phyloP scores from a whole-genome alignment of 2,888 invertebrate species.

The Pseudoips prasinana region DNA sequence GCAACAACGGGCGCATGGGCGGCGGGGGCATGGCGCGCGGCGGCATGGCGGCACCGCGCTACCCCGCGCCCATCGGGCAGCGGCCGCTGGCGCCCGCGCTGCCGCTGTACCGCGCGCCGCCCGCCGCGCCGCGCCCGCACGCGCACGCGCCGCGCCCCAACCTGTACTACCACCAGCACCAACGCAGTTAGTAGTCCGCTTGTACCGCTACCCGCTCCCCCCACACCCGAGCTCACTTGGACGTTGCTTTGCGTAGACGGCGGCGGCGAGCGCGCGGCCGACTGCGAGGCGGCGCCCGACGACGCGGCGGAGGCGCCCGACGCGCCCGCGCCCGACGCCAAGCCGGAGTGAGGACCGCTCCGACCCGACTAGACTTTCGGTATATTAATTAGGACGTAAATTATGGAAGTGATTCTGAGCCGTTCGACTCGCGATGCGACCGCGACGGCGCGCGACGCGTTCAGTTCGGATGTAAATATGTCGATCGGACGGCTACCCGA shows the following conservation, averaged over 20 bases:
- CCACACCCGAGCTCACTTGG: constrained; percentile 20
- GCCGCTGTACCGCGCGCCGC: constrained; percentile 62
- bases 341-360: constrained; percentile 51
- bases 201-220: constrained; percentile 10
- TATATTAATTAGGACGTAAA: constrained; percentile 77
- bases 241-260: constrained; percentile 42
- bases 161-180: constrained; percentile 73
- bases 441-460: constrained; percentile 48
- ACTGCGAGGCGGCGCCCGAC: constrained; percentile 41
- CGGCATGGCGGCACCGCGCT: constrained; percentile 65
- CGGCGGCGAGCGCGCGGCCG: constrained; percentile 53
- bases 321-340: constrained; percentile 39
- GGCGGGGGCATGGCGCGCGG: constrained; percentile 50
- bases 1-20: constrained; percentile 57
- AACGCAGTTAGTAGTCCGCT: constrained; percentile 65
- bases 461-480: constrained; percentile 73
- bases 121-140: constrained; percentile 41
- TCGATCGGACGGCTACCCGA: constrained; percentile 66
- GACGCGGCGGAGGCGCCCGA: constrained; percentile 40
- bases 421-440: constrained; percentile 53
- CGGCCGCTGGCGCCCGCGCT: constrained; percentile 72
- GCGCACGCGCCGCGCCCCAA: constrained; percentile 50
- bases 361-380: constrained; percentile 68
- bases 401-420: constrained; percentile 76
- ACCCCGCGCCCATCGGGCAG: constrained; percentile 80